Conservation (phyloP, 1,140 invertebrate genomes). For the Drosophila kurseongensis region DNA sequence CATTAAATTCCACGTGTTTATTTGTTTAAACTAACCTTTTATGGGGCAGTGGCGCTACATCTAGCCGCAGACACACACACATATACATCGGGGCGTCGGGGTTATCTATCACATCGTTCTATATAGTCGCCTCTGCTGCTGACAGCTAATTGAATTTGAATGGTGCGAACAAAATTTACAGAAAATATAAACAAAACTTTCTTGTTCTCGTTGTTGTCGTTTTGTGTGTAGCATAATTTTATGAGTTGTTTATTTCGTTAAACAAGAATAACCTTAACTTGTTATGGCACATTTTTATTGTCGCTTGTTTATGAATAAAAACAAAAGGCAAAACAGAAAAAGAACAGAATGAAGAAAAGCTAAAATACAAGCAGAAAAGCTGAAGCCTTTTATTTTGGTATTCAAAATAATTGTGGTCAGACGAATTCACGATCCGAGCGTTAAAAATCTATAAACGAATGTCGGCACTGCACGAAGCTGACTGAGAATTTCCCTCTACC, state of each 20-base stretch:
- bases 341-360: neutral
- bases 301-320: constrained; percentile 67
- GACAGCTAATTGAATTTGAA: constrained; percentile 81
- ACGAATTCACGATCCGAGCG: constrained; percentile 57
- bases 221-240: constrained; percentile 65
- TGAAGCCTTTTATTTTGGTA: constrained; percentile 1
- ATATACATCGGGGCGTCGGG: constrained; percentile 16
- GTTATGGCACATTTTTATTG: constrained; percentile 64
- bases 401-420: constrained; percentile 63
- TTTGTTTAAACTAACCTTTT: constrained; percentile 80
- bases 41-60: constrained; percentile 71
- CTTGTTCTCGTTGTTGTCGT: constrained; percentile 37
- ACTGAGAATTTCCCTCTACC: constrained; percentile 7
- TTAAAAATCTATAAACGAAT: constrained; percentile 70
- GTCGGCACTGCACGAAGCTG: constrained; percentile 19
- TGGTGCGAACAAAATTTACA: constrained; percentile 72
- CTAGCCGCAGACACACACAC: constrained; percentile 47
- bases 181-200: constrained; percentile 67
- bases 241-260: constrained; percentile 77
- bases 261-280: constrained; percentile 70
- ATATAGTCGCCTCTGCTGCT: constrained; percentile 41
- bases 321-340: constrained; percentile 6
- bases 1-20: constrained; percentile 78
- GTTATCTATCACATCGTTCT: constrained; percentile 42
- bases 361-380: constrained; percentile 5